These are phyloP conservation scores for Chaetura pelagica DNA, from an alignment of 2,113 vertebrate genomes.

Conservation along the genomic window DNA sequence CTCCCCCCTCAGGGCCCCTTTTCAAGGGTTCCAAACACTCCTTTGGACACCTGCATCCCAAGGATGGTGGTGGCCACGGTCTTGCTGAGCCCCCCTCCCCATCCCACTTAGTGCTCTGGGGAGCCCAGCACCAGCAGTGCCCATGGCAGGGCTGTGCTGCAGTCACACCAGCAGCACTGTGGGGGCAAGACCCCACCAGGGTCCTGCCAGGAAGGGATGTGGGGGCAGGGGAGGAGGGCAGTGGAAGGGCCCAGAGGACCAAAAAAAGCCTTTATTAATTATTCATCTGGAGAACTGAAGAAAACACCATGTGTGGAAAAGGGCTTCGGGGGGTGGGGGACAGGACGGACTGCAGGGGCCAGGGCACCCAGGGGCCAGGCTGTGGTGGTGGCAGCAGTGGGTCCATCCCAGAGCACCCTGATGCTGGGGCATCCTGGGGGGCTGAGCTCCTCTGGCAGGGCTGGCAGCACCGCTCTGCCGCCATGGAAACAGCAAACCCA, in stretches of 20 bases:
- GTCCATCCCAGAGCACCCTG: not conserved
- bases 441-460: constrained; percentile 25
- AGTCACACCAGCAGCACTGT: not conserved
- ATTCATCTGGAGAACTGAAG: constrained; percentile 64
- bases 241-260: constrained; percentile 14
- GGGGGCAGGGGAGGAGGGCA: not conserved
- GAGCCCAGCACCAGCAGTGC: not conserved
- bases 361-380: not conserved
- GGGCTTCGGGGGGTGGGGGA: not conserved
- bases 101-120: not conserved
- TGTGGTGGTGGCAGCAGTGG: accelerated
- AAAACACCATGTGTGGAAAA: constrained; percentile 53
- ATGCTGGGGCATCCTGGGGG: not conserved
- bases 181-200: accelerated
- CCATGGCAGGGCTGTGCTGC: not conserved
- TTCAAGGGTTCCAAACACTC: not conserved
- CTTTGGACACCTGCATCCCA: not conserved
- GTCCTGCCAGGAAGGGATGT: not conserved
- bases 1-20: no score
- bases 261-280: constrained; percentile 69
- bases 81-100: accelerated
- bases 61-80: not conserved
- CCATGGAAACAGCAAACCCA: constrained; percentile 57
- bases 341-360: not conserved
- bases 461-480: not conserved